phyloP scores from a whole-genome alignment of 2,888 invertebrate species.

The Neoitamus cyanurus region DNA sequence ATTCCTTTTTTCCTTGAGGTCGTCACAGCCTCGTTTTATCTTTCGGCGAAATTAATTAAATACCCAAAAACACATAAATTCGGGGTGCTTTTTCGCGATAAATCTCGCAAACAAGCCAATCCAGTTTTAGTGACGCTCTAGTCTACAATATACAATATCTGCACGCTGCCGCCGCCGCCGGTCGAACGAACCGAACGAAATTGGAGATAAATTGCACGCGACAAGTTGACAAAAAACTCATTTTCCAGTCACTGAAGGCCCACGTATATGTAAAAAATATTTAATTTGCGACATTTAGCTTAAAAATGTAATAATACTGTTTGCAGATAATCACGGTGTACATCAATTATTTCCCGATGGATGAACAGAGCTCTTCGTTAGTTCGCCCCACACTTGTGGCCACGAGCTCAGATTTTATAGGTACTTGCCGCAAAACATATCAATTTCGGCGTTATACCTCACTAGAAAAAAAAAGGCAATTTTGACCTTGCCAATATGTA shows the following conservation, averaged over 20 bases:
- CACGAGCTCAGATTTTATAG: background rate
- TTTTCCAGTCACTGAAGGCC: background rate
- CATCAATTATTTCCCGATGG: background rate
- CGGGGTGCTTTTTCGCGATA: background rate
- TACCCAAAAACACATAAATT: background rate
- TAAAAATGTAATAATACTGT: conserved; percentile 1
- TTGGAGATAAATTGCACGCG: conserved; percentile 5
- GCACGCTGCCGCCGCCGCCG: background rate
- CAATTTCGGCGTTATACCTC: background rate
- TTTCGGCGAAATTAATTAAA: background rate
- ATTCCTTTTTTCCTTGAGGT: background rate
- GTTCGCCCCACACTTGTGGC: background rate
- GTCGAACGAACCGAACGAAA: background rate
- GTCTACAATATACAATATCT: no score
- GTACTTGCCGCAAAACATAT: background rate
- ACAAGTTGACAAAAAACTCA: background rate
- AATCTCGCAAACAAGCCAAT: background rate
- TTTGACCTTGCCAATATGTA: background rate
- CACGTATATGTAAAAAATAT: background rate
- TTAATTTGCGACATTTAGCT: background rate
- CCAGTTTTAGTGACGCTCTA: background rate
- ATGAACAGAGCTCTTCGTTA: background rate
- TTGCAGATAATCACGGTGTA: background rate
- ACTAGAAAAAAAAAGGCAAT: background rate
- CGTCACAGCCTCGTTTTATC: background rate